phyloP scores from a whole-genome alignment of 2,113 vertebrate genomes.

The Albula glossodonta region DNA sequence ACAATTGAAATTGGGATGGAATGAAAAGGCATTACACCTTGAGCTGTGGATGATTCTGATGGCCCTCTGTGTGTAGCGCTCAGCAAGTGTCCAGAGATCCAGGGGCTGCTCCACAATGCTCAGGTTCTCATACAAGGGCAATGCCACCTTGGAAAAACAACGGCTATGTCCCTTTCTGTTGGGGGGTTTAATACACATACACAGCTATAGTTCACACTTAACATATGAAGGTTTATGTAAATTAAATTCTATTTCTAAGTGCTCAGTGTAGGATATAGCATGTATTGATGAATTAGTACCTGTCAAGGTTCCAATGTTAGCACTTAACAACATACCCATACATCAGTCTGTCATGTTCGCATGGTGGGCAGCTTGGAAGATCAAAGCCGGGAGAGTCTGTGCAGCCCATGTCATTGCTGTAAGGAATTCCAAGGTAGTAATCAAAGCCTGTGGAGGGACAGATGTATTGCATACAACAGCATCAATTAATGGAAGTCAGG shows the following conservation, averaged over 20 bases:
- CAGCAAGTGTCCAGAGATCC: slow-evolving; percentile 75
- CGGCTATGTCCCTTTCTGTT: slow-evolving; percentile 44
- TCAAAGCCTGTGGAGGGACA: slow-evolving; percentile 83
- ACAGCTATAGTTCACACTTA: background rate
- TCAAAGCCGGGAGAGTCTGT: slow-evolving; percentile 84
- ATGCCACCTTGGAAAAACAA: slow-evolving; percentile 77
- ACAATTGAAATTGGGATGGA: background rate
- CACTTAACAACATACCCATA: slow-evolving; percentile 31
- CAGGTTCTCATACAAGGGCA: slow-evolving; percentile 87
- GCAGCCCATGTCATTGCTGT: slow-evolving; percentile 97
- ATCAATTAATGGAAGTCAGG: background rate
- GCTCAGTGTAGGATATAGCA: background rate
- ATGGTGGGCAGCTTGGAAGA: slow-evolving; percentile 77
- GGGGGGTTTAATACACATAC: background rate
- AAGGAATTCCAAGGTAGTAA: slow-evolving; percentile 90
- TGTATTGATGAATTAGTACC: background rate
- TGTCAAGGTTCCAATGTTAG: background rate
- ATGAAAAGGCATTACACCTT: slow-evolving; percentile 64
- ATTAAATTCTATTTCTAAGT: background rate
- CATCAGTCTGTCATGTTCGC: slow-evolving; percentile 41
- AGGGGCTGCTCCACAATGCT: slow-evolving; percentile 85
- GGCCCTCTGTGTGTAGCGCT: slow-evolving; percentile 70
- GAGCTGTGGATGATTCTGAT: slow-evolving; percentile 72
- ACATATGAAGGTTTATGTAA: background rate
- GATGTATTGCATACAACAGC: background rate